These are phyloP conservation scores for Candoia aspera DNA, from an alignment of 2,113 vertebrate genomes.

Conservation along the genomic window DNA sequence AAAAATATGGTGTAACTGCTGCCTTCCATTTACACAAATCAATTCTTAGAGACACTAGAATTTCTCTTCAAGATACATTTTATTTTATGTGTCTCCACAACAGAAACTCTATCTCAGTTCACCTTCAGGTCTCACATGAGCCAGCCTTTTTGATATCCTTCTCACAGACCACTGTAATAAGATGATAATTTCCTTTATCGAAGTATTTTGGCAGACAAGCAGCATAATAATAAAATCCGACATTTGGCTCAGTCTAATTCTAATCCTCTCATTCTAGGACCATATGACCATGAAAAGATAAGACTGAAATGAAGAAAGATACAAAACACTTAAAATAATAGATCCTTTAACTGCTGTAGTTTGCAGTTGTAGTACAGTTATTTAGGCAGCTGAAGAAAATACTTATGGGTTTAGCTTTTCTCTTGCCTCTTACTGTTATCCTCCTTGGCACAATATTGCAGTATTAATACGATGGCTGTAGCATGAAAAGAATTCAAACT, in stretches of 20 bases:
- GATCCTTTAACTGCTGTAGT: background rate
- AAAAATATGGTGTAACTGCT: background rate
- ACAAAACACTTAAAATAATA: background rate
- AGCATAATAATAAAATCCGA: background rate
- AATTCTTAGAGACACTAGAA: background rate
- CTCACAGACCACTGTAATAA: background rate
- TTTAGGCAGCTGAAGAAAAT: background rate
- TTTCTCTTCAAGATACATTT: background rate
- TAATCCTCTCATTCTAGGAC: background rate
- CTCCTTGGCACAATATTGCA: background rate
- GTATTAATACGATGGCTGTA: background rate
- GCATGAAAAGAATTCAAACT: constrained; percentile 3
- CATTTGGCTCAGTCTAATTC: background rate
- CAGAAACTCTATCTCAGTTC: background rate
- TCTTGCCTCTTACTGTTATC: background rate
- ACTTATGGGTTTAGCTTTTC: background rate
- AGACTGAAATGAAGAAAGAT: background rate
- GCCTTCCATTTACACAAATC: background rate
- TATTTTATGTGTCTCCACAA: background rate
- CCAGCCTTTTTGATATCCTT: background rate
- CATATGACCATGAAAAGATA: background rate
- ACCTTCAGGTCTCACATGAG: background rate
- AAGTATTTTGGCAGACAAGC: background rate
- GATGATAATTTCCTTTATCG: background rate
- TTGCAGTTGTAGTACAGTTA: background rate